phyloP scores from a whole-genome alignment of 2,113 vertebrate species.

The Callaeas wilsoni region DNA sequence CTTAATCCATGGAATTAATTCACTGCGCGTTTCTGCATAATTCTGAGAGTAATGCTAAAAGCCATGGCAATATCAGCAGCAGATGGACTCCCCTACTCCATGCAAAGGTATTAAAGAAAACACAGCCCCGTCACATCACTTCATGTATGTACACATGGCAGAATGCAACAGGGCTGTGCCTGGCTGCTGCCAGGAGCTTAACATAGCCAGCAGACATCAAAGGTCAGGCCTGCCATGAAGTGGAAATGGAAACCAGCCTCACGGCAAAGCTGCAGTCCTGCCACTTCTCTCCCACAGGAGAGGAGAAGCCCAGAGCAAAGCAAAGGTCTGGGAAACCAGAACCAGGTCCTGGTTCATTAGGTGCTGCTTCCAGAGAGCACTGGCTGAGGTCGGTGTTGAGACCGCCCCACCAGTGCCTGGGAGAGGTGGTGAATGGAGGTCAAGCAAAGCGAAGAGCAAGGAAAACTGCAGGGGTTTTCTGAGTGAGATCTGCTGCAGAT shows the following conservation, averaged over 20 bases:
- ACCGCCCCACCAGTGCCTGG: fast-evolving
- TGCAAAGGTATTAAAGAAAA: slow-evolving; percentile 68
- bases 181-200: neutral
- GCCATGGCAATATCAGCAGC: slow-evolving; percentile 71
- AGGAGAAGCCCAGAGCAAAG: neutral
- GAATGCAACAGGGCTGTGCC: slow-evolving; percentile 35
- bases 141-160: neutral
- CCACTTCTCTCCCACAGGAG: neutral
- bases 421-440: neutral
- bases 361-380: neutral
- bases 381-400: fast-evolving
- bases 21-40: slow-evolving; percentile 90
- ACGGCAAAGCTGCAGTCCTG: neutral
- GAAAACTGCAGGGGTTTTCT: neutral
- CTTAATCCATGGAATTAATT: slow-evolving; percentile 96
- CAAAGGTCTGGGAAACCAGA: neutral
- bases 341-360: neutral
- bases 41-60: slow-evolving; percentile 78
- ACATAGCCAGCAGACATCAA: slow-evolving; percentile 14
- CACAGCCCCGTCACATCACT: slow-evolving; percentile 40
- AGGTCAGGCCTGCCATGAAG: neutral
- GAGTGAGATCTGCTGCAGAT: neutral
- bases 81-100: slow-evolving; percentile 63
- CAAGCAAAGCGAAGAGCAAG: neutral
- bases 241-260: slow-evolving; percentile 25